Base-by-base conservation (phyloP, 2,888 invertebrate genomes). In the Shargacucullia verbasci region DNA sequence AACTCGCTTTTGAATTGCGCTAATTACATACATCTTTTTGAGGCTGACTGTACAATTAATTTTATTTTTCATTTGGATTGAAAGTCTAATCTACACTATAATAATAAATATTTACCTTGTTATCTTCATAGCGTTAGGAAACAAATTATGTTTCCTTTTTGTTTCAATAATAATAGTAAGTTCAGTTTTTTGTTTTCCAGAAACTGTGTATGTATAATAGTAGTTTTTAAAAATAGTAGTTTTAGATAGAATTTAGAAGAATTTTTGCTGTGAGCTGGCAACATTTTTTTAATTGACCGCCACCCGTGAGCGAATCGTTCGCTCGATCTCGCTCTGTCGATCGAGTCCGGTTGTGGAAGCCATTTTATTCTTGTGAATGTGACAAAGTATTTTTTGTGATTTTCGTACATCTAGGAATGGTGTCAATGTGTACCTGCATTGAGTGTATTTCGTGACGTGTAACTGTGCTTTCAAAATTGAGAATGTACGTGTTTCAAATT, bases 291-390 rank as follows among this genome's bases (percentile, higher is more conserved):
- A 91, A 90, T 89, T 90, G 87, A 87, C 86, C 87, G 88, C 87
- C 87, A 87, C 88, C 87, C 89, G 87, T 87, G 89, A 88, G 90
- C 86, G 83, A 88, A 85, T 83, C 82, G 88, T 82, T 86, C 85
- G 88, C 81, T 84, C 89, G 90, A 84, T 91, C 90, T 91, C 91
- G 91, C 90, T 92, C 90, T 91, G 91, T 85, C 88, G 90, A 88
- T 90, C 85, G 91, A 85, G 92, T 90, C 79, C 84, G 90, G 88
- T 83, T 84, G 89, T 88, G 92, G 93, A 91, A 92, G 93, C 93
- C 93, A 94, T 93, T 92, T 94, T 93, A 90, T 88, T 89, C 87
- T 89, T 86, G 92, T 91, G 90, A 85, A 90, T 91, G 92, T 92
- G 87, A 90, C 85, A 83, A 87, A 90, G 81, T 87, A 83, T 81